These are phyloP conservation scores for Rhinoraja longicauda DNA, from an alignment of 2,797 vertebrate species.

Conservation along the genomic window DNA sequence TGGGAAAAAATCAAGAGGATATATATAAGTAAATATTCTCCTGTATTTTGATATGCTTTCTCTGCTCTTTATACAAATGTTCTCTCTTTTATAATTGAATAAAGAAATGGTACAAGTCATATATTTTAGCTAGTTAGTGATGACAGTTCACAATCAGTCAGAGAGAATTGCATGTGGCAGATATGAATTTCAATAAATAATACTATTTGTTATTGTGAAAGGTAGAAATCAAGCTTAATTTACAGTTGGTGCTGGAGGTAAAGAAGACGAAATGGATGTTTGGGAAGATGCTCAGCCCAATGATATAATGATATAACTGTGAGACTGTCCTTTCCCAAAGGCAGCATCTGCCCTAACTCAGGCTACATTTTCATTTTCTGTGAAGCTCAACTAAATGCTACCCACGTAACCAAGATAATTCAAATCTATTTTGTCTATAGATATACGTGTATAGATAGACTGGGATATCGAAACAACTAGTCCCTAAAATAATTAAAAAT, in stretches of 20 bases:
- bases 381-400: neutral
- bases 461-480: neutral
- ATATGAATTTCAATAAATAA: neutral
- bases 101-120: neutral
- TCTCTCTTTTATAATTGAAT: neutral
- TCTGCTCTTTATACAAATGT: neutral
- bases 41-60: too few species aligned
- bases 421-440: neutral
- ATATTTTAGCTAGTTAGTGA: neutral
- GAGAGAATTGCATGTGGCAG: neutral
- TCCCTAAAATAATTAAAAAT: slow-evolving; percentile 26
- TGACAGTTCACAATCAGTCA: neutral
- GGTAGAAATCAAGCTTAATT: neutral
- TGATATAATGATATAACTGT: neutral
- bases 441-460: neutral
- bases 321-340: neutral
- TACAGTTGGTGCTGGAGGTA: neutral
- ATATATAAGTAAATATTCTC: neutral
- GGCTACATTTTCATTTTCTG: neutral
- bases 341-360: neutral
- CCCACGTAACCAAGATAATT: neutral
- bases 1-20: neutral
- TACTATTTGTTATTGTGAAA: neutral
- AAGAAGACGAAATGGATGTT: neutral
- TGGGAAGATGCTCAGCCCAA: neutral